Evolutionary conservation across 2,113 vertebrate species (phyloP).

Genomic region (Aplodontia rufa): DNA sequence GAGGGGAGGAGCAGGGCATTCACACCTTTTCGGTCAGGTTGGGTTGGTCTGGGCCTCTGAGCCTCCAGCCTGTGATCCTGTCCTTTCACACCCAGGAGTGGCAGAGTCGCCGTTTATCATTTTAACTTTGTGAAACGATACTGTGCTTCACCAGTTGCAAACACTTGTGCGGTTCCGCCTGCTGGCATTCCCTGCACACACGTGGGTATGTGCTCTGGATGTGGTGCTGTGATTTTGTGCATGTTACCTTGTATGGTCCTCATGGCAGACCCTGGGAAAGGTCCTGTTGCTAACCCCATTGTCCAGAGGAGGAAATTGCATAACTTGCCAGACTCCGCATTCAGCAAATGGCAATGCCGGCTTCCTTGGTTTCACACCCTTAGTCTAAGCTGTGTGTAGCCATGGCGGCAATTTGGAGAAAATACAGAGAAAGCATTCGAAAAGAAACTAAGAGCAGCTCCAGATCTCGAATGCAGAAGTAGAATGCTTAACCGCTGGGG

Average conservation of each 20-base stretch:
- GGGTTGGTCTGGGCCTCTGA: background rate
- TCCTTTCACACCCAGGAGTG: background rate
- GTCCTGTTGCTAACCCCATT: background rate
- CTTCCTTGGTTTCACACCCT: background rate
- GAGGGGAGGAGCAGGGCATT: background rate
- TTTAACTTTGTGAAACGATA: conserved; percentile 1
- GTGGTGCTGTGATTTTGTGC: background rate
- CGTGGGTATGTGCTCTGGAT: background rate
- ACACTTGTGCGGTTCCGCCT: fast-evolving
- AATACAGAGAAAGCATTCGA: background rate
- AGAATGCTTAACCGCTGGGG: background rate
- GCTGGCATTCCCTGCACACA: background rate
- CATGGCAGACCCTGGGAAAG: background rate
- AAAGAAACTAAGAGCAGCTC: background rate
- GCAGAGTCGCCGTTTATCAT: background rate
- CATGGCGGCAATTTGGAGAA: background rate
- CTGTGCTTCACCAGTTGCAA: background rate
- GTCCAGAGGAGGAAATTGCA: background rate
- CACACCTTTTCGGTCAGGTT: background rate
- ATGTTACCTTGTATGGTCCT: background rate
- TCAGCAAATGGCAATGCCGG: too few relatives aligned
- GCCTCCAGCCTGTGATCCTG: background rate
- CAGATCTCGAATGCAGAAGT: background rate
- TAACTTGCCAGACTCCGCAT: background rate
- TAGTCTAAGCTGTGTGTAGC: background rate